These are phyloP conservation scores for Drosophila sechellia DNA, from an alignment of 1,140 invertebrate species.

Conservation along the genomic window DNA sequence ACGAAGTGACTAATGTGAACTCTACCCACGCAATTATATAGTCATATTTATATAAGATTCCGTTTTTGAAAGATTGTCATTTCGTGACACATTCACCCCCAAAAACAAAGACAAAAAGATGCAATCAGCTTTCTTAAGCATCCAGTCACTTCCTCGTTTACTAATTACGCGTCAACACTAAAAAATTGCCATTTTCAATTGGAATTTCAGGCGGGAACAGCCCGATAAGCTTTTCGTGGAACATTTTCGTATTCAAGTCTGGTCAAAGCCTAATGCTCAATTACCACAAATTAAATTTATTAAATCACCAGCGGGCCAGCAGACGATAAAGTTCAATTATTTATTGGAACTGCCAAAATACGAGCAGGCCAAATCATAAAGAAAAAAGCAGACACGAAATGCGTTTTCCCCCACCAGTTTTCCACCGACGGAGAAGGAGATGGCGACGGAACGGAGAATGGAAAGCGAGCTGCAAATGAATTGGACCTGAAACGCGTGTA, in stretches of 20 bases:
- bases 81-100: constrained; percentile 16
- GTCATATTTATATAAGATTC: constrained; percentile 24
- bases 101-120: constrained; percentile 19
- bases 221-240: constrained; percentile 39
- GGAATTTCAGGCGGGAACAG: constrained; percentile 50
- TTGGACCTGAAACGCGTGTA: constrained; percentile 72
- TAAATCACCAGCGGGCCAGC: constrained; percentile 59
- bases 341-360: constrained; percentile 73
- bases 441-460: not conserved
- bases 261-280: constrained; percentile 55
- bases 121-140: constrained; percentile 17
- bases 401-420: constrained; percentile 38
- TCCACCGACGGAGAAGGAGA: not conserved
- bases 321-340: constrained; percentile 73
- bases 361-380: constrained; percentile 59
- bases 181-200: constrained; percentile 63
- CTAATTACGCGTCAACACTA: constrained; percentile 46
- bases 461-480: constrained; percentile 69
- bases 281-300: constrained; percentile 82
- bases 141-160: constrained; percentile 28
- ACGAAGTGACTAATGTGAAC: constrained; percentile 13
- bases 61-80: constrained; percentile 8
- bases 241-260: constrained; percentile 16
- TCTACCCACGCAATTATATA: not conserved
- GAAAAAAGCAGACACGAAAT: constrained; percentile 49